A percentile compares a stretch with the other conserved stretches of the same genome.
phyloP scores from a whole-genome alignment of 2,888 invertebrate species.

The Eristalis intricaria region DNA sequence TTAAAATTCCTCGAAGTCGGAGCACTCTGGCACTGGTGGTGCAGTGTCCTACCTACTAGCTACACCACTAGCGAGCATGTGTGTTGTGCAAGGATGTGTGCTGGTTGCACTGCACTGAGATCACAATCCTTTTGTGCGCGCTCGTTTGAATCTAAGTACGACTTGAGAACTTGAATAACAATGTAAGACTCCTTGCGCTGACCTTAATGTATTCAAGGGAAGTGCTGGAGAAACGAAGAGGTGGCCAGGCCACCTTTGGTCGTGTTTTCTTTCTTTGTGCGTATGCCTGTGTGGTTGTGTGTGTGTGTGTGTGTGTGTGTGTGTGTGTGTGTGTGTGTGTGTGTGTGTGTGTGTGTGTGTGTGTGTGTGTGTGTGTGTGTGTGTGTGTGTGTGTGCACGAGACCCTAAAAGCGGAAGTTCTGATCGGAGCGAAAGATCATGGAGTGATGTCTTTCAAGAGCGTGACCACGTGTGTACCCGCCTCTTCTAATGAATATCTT shows the following conservation, averaged over 20 bases:
- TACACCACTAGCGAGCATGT: no score
- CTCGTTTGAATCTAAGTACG: constrained; percentile 55
- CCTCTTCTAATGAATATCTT: constrained; percentile 49
- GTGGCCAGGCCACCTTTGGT: background rate
- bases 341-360: constrained; percentile 1
- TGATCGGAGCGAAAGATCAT: constrained; percentile 54
- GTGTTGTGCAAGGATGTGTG: background rate
- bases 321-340: constrained; percentile 5
- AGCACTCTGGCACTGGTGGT: constrained; percentile 27
- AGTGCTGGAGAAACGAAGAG: background rate
- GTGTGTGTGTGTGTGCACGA: constrained; percentile 15
- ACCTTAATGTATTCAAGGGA: constrained; percentile 62
- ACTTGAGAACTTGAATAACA: constrained; percentile 64
- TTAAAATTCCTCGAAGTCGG: constrained; percentile 69
- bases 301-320: constrained; percentile 1
- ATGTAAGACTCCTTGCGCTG: constrained; percentile 23
- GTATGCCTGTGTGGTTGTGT: background rate
- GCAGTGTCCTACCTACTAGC: constrained; percentile 33
- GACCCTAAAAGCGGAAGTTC: constrained; percentile 66
- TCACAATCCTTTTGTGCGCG: constrained; percentile 61
- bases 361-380: background rate
- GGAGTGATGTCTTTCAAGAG: constrained; percentile 48
- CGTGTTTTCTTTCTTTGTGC: background rate
- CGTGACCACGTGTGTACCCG: constrained; percentile 65
- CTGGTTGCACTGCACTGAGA: constrained; percentile 11